phyloP scores from a whole-genome alignment of 2,113 vertebrate genomes.

The Bubalus kerabau region DNA sequence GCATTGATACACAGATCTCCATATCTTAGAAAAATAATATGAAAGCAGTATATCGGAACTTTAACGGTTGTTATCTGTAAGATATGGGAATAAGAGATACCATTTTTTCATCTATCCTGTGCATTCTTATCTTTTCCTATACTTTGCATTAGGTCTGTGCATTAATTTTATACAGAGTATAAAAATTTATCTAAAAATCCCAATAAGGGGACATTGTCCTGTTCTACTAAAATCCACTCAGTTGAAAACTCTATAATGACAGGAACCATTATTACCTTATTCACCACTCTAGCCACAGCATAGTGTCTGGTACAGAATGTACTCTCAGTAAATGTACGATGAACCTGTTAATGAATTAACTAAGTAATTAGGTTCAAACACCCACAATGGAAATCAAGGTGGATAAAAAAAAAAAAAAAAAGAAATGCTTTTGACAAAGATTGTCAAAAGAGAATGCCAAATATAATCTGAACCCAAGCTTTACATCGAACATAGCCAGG shows the following conservation, averaged over 20 bases:
- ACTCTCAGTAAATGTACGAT: not conserved
- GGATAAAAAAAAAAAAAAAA: not conserved
- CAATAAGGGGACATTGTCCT: not conserved
- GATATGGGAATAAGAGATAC: not conserved
- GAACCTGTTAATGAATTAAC: not conserved
- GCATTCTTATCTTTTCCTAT: not conserved
- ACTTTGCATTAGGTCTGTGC: not conserved
- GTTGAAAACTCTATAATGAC: not conserved
- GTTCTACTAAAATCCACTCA: not conserved
- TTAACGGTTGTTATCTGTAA: not conserved
- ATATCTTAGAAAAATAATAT: not conserved
- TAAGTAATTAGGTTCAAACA: not conserved
- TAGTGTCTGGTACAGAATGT: not conserved
- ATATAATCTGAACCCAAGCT: not conserved
- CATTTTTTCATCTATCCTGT: not conserved
- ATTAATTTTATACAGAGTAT: not conserved
- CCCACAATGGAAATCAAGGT: not conserved
- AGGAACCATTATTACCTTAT: not conserved
- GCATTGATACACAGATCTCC: not conserved
- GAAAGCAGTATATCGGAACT: not conserved
- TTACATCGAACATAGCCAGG: not conserved
- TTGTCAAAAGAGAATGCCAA: not conserved
- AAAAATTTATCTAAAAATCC: not conserved
- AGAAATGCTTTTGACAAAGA: not conserved
- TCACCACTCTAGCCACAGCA: not conserved